These are phyloP conservation scores for Drosophila novamexicana DNA, from an alignment of 1,140 invertebrate species.

Conservation along the genomic window DNA sequence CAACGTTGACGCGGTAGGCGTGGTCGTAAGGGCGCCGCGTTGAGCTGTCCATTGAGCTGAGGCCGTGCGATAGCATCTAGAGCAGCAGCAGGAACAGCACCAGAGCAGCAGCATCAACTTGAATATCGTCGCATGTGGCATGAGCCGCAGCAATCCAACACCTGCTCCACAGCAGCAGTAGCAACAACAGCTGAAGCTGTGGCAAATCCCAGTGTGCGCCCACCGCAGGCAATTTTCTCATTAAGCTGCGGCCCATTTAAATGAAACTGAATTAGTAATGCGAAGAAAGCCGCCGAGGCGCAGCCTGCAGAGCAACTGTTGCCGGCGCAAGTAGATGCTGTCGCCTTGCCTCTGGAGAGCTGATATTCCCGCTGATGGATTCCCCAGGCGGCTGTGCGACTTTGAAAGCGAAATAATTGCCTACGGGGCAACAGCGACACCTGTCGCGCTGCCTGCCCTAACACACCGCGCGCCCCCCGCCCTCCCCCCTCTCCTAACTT, in stretches of 20 bases:
- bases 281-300: slow-evolving; percentile 54
- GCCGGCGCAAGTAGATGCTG: slow-evolving; percentile 30
- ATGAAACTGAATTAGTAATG: slow-evolving; percentile 83
- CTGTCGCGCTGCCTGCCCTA: slow-evolving; percentile 24
- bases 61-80: slow-evolving; percentile 3
- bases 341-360: slow-evolving; percentile 5
- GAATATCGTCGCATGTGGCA: slow-evolving; percentile 39
- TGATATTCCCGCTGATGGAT: slow-evolving; percentile 50
- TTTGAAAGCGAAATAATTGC: slow-evolving; percentile 73
- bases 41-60: slow-evolving; percentile 58
- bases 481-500: background rate
- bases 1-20: slow-evolving; percentile 9
- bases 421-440: slow-evolving; percentile 58
- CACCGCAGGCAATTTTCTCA: slow-evolving; percentile 81
- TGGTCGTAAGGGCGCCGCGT: slow-evolving; percentile 31
- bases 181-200: slow-evolving; percentile 8
- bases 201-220: slow-evolving; percentile 44
- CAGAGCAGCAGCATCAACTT: slow-evolving; percentile 23
- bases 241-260: slow-evolving; percentile 77
- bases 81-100: slow-evolving; percentile 13
- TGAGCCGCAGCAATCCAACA: slow-evolving; percentile 37
- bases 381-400: slow-evolving; percentile 45
- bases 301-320: slow-evolving; percentile 29
- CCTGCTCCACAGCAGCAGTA: slow-evolving; percentile 3
- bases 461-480: background rate